Evolutionary conservation across 2,797 vertebrate species (phyloP).

Genomic region (Anomalospiza imberbis): DNA sequence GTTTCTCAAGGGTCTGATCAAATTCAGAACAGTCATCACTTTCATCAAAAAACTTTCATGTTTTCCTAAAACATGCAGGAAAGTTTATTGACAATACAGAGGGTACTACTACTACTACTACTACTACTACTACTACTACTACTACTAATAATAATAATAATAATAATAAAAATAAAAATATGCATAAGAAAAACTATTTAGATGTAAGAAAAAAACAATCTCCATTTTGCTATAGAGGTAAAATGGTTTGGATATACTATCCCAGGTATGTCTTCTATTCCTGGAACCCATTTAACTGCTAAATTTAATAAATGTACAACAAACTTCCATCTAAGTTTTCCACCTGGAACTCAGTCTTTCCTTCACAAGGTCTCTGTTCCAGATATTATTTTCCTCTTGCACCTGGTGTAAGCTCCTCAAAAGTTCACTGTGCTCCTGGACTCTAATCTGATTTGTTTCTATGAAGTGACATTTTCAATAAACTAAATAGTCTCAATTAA

Average conservation of each 20-base stretch:
- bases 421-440: background rate
- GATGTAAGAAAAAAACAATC: background rate
- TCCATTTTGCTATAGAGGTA: background rate
- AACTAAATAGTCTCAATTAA: slow-evolving; percentile 39
- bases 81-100: background rate
- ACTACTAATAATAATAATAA: no score
- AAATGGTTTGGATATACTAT: background rate
- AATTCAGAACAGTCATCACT: background rate
- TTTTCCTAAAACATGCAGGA: background rate
- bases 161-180: no score
- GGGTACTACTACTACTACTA: no score
- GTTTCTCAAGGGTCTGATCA: background rate
- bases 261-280: background rate
- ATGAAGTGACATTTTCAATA: slow-evolving; percentile 20
- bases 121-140: no score
- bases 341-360: background rate
- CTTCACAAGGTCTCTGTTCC: background rate
- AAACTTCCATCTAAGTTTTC: background rate
- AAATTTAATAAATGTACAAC: background rate
- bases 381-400: background rate
- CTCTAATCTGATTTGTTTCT: slow-evolving; percentile 15
- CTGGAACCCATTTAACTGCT: background rate
- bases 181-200: background rate
- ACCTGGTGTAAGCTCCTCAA: background rate
- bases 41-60: background rate